Conservation (phyloP, 1,140 invertebrate species). For the Euwallacea similis region DNA sequence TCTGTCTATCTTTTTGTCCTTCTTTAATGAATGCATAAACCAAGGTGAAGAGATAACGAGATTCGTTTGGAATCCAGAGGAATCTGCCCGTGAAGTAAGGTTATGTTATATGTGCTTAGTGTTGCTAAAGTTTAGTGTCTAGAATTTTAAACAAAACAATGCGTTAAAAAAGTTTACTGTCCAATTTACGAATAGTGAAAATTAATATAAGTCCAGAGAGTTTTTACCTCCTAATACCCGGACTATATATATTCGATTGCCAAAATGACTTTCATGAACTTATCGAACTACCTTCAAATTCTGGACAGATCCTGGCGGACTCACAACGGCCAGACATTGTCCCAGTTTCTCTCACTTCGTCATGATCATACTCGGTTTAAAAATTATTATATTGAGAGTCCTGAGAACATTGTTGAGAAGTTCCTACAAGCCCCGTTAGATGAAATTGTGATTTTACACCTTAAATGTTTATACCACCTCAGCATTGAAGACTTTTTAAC, state of each 20-base stretch:
- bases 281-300: conserved; percentile 54
- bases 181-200: no score
- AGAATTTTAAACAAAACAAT: no score
- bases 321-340: conserved; percentile 61
- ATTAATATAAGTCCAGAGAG: no score
- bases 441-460: conserved; percentile 77
- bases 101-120: no score
- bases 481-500: conserved; percentile 68
- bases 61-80: no score
- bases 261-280: conserved; percentile 48
- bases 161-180: no score
- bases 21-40: no score
- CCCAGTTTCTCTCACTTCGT: conserved; percentile 71
- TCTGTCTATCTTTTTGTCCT: no score
- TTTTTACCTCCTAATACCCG: no score
- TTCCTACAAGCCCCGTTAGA: conserved; percentile 74
- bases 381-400: conserved; percentile 68
- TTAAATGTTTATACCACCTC: conserved; percentile 71
- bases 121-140: no score
- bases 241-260: neutral
- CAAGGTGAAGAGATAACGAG: no score
- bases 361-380: conserved; percentile 73
- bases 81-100: no score
- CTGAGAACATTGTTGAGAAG: conserved; percentile 70
- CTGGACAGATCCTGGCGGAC: conserved; percentile 60